Base-by-base conservation (phyloP, 2,113 vertebrate genomes). In the Morone chrysops region DNA sequence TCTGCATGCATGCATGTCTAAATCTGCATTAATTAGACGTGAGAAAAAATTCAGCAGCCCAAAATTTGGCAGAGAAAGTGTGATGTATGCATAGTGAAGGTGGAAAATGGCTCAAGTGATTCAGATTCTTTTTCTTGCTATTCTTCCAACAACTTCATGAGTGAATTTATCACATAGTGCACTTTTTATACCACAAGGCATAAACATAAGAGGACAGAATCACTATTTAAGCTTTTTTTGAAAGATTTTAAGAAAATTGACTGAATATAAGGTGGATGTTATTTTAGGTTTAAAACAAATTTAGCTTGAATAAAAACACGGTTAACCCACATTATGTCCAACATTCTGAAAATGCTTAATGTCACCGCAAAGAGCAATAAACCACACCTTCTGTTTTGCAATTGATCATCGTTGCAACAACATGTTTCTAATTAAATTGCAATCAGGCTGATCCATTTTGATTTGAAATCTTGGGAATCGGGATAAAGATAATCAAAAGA, bases 21-120 rank as follows among this genome's bases (percentile, higher is more conserved):
- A 84, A 91, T 89, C 50, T 84, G 61, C 67, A 85, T 86, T 78
- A 86, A 91, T 89, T 78, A 90, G 40, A 72, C 9, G 38, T 77
- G 78, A 83, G 80, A 68, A 11, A 68, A 69, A 81, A 76, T 11
- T 63, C 67, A 22, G 62, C 51, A n/a, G 57, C 25, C 13, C 20
- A 47, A 63, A 43, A 22, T 77, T 75, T 83, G 56, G 80, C 69
- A 75, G 53, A 48, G 57, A 31, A 78, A 76, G 67, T 80, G 51
- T 62, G 60, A 86, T 4, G 6, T 48, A 3, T 88, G 78, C 77
- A 51, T 76, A 57, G 8, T 17, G n/a, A 85, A 79, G 12, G 31
- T 59, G 77, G 56, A 11, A 75, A 71, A 67, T 40, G 53, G 31
- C 57, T 76, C 16, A 1, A 18, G 66, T 57, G 65, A 82, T 68